Evolutionary conservation across 2,888 invertebrate species (phyloP).

Genomic region (Oscheius sp.): DNA sequence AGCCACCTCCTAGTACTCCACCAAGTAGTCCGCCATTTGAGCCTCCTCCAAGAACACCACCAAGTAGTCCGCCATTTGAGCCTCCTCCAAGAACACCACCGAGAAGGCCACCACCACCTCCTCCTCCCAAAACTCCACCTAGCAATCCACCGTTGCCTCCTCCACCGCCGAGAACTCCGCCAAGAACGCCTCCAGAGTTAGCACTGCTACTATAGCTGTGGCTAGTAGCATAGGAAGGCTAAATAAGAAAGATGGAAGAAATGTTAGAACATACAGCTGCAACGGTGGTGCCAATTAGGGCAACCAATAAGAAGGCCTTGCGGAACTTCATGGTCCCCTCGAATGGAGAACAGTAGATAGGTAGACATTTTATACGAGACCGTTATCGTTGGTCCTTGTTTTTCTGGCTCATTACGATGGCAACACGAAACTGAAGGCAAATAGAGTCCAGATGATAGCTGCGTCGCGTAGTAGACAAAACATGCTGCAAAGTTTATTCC

Average conservation of each 20-base stretch:
- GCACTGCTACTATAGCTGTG: not conserved
- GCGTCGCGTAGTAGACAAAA: too few species aligned
- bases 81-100: not conserved
- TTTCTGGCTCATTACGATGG: not conserved
- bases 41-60: constrained; percentile 5
- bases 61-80: not conserved
- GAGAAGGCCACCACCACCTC: constrained; percentile 8
- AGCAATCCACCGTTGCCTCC: constrained; percentile 8
- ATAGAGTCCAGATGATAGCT: too few species aligned
- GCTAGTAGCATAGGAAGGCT: not conserved
- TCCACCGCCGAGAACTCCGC: not conserved
- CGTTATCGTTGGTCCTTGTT: not conserved
- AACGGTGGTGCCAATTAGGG: constrained; percentile 3
- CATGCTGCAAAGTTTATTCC: too few species aligned
- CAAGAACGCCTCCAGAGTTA: not conserved
- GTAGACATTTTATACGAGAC: not conserved
- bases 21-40: not conserved
- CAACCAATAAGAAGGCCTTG: constrained; percentile 3
- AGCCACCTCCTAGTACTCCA: not conserved
- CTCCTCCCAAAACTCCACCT: not conserved
- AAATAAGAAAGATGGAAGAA: not conserved
- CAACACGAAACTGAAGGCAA: constrained; percentile 6
- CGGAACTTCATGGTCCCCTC: constrained; percentile 22
- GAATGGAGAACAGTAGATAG: not conserved
- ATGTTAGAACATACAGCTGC: not conserved